These are phyloP conservation scores for Tridacna gigas DNA, from an alignment of 2,888 invertebrate genomes.

Conservation along the genomic window DNA sequence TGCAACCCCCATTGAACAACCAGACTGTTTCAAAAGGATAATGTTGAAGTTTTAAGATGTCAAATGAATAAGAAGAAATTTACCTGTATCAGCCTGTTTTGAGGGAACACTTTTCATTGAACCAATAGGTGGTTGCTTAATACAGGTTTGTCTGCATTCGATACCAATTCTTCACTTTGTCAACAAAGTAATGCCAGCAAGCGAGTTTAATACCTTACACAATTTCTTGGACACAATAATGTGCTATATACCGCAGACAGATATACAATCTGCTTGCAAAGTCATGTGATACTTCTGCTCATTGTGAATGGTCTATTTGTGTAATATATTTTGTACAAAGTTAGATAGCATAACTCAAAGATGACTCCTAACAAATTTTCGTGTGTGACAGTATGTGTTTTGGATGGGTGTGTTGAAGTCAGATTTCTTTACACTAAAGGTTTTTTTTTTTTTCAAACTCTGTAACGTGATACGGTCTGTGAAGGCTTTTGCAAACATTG, in stretches of 20 bases:
- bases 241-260: conserved; percentile 19
- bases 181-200: neutral
- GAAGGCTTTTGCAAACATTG: too few species aligned
- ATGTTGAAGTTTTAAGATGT: too few species aligned
- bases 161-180: conserved; percentile 1
- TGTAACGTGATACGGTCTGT: too few species aligned
- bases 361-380: too few species aligned
- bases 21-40: too few species aligned
- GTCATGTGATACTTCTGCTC: conserved; percentile 30
- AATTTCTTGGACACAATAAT: conserved; percentile 18
- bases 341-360: conserved; percentile 5
- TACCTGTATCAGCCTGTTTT: neutral
- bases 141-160: neutral
- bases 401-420: too few species aligned
- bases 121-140: neutral
- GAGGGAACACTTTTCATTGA: neutral
- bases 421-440: too few species aligned
- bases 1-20: too few species aligned
- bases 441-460: too few species aligned
- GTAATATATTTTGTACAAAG: conserved; percentile 19
- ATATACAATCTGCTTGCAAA: conserved; percentile 9
- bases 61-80: too few species aligned
- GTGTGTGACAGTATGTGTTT: too few species aligned
- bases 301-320: conserved; percentile 24
- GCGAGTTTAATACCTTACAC: neutral